Percentiles rank a stretch among this genome's conserved stretches.
Evolutionary conservation across 2,113 vertebrate genomes (phyloP).

Genomic region (Heteronetta atricapilla): DNA sequence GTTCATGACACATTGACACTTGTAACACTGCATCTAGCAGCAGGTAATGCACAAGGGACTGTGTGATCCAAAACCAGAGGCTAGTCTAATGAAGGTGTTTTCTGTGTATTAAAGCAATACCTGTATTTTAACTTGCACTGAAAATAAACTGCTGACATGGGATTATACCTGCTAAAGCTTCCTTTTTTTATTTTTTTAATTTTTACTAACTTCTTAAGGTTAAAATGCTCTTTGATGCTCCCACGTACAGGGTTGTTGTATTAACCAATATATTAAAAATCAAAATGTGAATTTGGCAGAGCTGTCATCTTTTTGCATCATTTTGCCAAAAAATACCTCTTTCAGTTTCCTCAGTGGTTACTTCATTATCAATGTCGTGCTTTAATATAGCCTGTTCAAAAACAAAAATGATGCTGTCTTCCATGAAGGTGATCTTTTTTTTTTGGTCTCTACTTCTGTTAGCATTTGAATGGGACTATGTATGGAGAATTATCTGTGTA

Average conservation of each 20-base stretch:
- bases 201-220: background rate
- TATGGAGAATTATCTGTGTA: background rate
- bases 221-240: background rate
- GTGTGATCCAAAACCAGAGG: background rate
- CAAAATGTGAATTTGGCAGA: background rate
- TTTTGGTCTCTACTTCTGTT: background rate
- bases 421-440: background rate
- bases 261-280: background rate
- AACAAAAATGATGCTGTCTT: background rate
- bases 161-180: slow-evolving; percentile 50
- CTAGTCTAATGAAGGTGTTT: slow-evolving; percentile 32
- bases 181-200: background rate
- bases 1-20: rapidly evolving
- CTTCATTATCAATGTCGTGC: background rate
- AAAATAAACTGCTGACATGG: slow-evolving; percentile 61
- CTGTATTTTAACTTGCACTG: slow-evolving; percentile 56
- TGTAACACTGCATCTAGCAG: background rate
- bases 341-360: background rate
- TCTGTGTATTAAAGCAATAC: slow-evolving; percentile 33
- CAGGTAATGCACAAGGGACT: background rate
- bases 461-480: background rate
- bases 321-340: background rate
- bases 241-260: background rate
- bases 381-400: background rate
- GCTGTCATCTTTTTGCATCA: background rate